These are phyloP conservation scores for Penelope pileata DNA, from an alignment of 2,113 vertebrate species.

Conservation along the genomic window DNA sequence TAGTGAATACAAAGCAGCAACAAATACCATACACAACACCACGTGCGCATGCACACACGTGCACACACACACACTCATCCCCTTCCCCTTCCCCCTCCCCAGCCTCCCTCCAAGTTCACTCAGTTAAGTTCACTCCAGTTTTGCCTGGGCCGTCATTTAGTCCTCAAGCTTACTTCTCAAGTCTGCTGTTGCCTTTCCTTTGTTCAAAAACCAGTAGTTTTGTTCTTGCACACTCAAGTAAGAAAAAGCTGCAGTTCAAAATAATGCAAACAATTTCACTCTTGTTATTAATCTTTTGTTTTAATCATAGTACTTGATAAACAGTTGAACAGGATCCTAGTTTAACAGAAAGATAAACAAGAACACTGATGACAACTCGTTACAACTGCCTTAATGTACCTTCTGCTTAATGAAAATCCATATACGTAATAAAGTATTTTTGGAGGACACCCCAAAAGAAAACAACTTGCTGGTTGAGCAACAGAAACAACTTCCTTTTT, in stretches of 20 bases:
- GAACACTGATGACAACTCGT: conserved; percentile 66
- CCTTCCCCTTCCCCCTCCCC: not conserved
- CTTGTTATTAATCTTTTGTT: conserved; percentile 72
- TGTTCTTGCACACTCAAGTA: conserved; percentile 58
- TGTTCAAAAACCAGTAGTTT: conserved; percentile 49
- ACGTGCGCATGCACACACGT: not conserved
- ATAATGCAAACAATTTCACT: conserved; percentile 68
- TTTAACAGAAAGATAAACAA: conserved; percentile 72
- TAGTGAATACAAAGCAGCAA: conserved; percentile 38
- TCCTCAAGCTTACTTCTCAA: conserved; percentile 15
- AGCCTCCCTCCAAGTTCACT: conserved; percentile 33
- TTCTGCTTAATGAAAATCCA: conserved; percentile 73
- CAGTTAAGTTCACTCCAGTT: conserved; percentile 48
- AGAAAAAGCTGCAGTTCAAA: conserved; percentile 63
- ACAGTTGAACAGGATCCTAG: conserved; percentile 74
- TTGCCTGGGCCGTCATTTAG: conserved; percentile 51
- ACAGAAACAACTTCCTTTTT: conserved; percentile 77
- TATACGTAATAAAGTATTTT: conserved; percentile 70
- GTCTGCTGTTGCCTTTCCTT: conserved; percentile 5
- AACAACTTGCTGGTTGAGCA: conserved; percentile 96
- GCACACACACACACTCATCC: not conserved
- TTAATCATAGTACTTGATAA: conserved; percentile 69
- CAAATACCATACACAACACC: not conserved
- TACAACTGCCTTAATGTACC: conserved; percentile 72
- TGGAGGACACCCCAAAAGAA: conserved; percentile 78